phyloP scores from a whole-genome alignment of 2,797 vertebrate genomes.

The Mycteria americana region DNA sequence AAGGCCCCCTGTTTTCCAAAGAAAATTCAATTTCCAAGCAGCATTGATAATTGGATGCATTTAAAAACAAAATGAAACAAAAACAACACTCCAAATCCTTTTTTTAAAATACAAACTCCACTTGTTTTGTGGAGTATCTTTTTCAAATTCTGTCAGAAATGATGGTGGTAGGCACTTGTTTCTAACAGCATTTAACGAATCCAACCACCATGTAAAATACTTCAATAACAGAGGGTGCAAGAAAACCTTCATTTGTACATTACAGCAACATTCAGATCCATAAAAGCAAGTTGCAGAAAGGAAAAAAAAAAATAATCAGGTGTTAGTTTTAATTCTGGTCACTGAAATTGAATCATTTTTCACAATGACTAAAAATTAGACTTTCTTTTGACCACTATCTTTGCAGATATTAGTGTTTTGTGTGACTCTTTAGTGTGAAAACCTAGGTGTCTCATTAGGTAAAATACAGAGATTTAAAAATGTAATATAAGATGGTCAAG shows the following conservation, averaged over 20 bases:
- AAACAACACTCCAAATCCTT: slow-evolving; percentile 24
- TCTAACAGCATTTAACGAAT: slow-evolving; percentile 27
- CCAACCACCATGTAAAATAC: slow-evolving; percentile 22
- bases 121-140: background rate
- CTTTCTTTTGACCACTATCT: background rate
- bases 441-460: background rate
- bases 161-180: slow-evolving; percentile 45
- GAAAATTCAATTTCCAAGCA: slow-evolving; percentile 57
- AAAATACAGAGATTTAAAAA: background rate
- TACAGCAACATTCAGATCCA: slow-evolving; percentile 6
- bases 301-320: background rate
- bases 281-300: slow-evolving; percentile 2
- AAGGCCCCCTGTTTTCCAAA: slow-evolving; percentile 62
- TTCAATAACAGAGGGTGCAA: slow-evolving; percentile 24
- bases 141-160: slow-evolving; percentile 36
- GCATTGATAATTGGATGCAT: slow-evolving; percentile 23
- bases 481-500: background rate
- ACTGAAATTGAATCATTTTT: background rate
- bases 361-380: background rate
- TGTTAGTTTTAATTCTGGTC: background rate
- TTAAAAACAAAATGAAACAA: slow-evolving; percentile 37
- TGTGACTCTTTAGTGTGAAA: background rate
- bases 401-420: background rate
- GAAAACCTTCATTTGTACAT: slow-evolving; percentile 20
- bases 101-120: background rate